Base-by-base conservation (phyloP, 2,888 invertebrate genomes). In the Lamellibrachia columna region DNA sequence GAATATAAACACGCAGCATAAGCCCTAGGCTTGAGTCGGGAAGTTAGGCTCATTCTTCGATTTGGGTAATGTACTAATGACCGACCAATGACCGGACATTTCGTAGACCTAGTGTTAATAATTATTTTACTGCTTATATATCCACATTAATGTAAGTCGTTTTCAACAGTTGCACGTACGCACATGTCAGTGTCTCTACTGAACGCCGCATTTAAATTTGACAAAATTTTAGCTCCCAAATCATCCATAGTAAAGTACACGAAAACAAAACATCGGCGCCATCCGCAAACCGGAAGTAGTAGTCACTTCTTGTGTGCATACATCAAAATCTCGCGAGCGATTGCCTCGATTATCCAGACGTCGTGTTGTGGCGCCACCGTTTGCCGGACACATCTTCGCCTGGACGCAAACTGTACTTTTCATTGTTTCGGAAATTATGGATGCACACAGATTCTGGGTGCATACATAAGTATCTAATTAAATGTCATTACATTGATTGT, bases 151-250 rank as follows among this genome's bases (percentile, higher is more conserved):
- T 28, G 22, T 75, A n/a, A 4, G 6, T 75, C n/a, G 75, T 75
- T 75, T 22, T 75, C 75, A n/a, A 75, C 15, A 75, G 75, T 75
- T 75, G 75, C 22, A 75, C n/a, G 8, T 92, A 93, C 93, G 52
- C 91, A 93, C 93, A 93, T 93, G 40, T 93, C 58, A 15, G 92
- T 92, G 90, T 93, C 93, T 75, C 92, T 92, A 28, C 60, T 53
- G 92, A 93, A 93, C 58, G 93, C 93, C 15, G 92, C 60, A 28
- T 92, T 93, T 75, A 93, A 91, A 91, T 93, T 93, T 40, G 93
- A 93, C 53, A 93, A 91, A 9, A 93, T 52, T 53, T 93, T 93
- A 58, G 90, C 92, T 60, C 92, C 93, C 28, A 90, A 60, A n/a
- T 92, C 92, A 52, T 92, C 92, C 92, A 75, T 75, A 75, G 15